These are phyloP conservation scores for Drosophila silvestris DNA, from an alignment of 2,888 invertebrate genomes.

Conservation along the genomic window DNA sequence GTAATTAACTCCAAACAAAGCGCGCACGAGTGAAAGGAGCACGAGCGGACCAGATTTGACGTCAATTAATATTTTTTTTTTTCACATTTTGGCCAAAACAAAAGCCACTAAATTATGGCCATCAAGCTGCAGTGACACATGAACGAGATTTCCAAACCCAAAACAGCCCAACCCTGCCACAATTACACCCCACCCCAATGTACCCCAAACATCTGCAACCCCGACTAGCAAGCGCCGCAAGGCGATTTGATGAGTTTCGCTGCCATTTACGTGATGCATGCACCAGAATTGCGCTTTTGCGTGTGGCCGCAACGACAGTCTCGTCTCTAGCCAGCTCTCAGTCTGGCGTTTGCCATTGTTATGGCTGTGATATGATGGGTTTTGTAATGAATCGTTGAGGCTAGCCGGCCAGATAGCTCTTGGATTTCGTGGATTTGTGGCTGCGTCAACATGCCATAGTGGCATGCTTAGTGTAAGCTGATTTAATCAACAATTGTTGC, in stretches of 20 bases:
- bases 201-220: background rate
- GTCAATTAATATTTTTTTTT: conserved; percentile 64
- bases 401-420: background rate
- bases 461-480: conserved; percentile 30
- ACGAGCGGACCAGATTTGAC: conserved; percentile 54
- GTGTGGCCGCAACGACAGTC: conserved; percentile 44
- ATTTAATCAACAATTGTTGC: conserved; percentile 55
- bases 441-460: conserved; percentile 41
- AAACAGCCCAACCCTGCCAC: conserved; percentile 3
- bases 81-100: conserved; percentile 36
- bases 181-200: background rate
- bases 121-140: conserved; percentile 63
- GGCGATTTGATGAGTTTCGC: conserved; percentile 66
- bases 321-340: conserved; percentile 18
- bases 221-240: conserved; percentile 15
- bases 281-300: conserved; percentile 67
- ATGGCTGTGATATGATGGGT: conserved; percentile 29
- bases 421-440: conserved; percentile 47
- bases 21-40: conserved; percentile 20
- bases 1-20: conserved; percentile 74
- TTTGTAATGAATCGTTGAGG: conserved; percentile 35
- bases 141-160: conserved; percentile 52
- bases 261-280: conserved; percentile 72
- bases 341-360: conserved; percentile 11
- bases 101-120: conserved; percentile 50